Evolutionary conservation across 1,140 invertebrate genomes (phyloP), one percentile per base, ranked within the genome.

Genomic region (Achatina immaculata): DNA sequence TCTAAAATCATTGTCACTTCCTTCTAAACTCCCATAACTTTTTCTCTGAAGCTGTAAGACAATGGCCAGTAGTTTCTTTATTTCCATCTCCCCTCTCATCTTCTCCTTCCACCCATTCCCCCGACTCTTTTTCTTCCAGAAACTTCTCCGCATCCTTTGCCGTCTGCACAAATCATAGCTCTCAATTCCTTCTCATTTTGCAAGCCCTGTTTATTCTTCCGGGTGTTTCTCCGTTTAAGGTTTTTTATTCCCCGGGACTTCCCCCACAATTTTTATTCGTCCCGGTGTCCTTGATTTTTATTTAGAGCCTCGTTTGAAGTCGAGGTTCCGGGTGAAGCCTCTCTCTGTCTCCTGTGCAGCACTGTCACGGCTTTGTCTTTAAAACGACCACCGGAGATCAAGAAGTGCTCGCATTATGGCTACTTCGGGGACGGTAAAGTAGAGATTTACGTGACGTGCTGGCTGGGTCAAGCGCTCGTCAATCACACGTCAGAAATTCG

Each of bases 1-100:
- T 71, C 68, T 40, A 71, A 21, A 38, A 71, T 40, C 68, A 71
- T 40, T 71, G 68, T 40, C 68, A 71, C 38, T 40, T 71, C 68
- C 38, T 71, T 19, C n/a, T 34, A 45, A 71, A 71, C 38, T 9
- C 42, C 68, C 68, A 45, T 42, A 71, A 71, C 38, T 42, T 45
- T 71, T 42, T 71, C 42, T 40, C 42, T 9, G 36, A 71, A 45
- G 24, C 38, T 24, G 24, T 40, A 71, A 71, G 68, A 71, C 68
- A 71, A 42, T 71, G 42, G 68, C 36, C 68, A 42, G 1, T 58
- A 38, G 31, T 66, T 58, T 66, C 75, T 42, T 66, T 43, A 58
- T 42, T 31, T 43, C 75, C n/a, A 19, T 65, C 58, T 7, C 36
- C 65, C 75, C 58, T 31, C 42, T 58, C 24, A 19, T n/a, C n/a